Percentiles rank a stretch among this genome's conserved stretches.
Conservation (phyloP, 2,888 invertebrate genomes). For the Coecobrya sp. region DNA sequence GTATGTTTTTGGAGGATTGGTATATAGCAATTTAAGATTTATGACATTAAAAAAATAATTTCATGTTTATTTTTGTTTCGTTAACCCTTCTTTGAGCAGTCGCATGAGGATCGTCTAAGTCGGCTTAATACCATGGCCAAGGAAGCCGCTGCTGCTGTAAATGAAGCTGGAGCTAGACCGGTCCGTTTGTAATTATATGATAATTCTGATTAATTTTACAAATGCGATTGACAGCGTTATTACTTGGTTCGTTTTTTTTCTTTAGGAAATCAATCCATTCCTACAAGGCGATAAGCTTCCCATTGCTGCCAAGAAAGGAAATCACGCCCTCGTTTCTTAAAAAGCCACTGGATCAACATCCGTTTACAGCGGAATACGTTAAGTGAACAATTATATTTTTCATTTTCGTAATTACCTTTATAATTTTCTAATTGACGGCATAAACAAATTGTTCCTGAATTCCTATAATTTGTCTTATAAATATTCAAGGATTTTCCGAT, state of each 20-base stretch:
- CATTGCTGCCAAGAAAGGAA: slow-evolving; percentile 97
- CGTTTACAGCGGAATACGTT: not conserved
- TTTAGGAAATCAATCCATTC: slow-evolving; percentile 93
- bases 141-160: slow-evolving; percentile 82
- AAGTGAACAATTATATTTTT: slow-evolving; percentile 16
- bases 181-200: slow-evolving; percentile 61
- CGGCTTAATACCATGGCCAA: slow-evolving; percentile 84
- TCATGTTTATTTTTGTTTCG: slow-evolving; percentile 47
- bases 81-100: slow-evolving; percentile 68
- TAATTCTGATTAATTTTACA: not conserved
- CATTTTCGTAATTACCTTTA: not conserved
- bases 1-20: not conserved
- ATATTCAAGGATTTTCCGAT: not conserved
- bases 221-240: slow-evolving; percentile 10
- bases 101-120: slow-evolving; percentile 83
- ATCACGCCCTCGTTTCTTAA: slow-evolving; percentile 88
- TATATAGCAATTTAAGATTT: not conserved
- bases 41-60: slow-evolving; percentile 22
- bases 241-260: slow-evolving; percentile 17
- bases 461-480: too few species aligned
- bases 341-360: not conserved
- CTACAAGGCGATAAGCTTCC: slow-evolving; percentile 95
- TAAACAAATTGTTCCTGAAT: too few species aligned
- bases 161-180: slow-evolving; percentile 80
- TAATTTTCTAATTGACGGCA: not conserved